These are phyloP conservation scores for Tinea pellionella DNA, from an alignment of 2,888 invertebrate genomes.

Conservation along the genomic window DNA sequence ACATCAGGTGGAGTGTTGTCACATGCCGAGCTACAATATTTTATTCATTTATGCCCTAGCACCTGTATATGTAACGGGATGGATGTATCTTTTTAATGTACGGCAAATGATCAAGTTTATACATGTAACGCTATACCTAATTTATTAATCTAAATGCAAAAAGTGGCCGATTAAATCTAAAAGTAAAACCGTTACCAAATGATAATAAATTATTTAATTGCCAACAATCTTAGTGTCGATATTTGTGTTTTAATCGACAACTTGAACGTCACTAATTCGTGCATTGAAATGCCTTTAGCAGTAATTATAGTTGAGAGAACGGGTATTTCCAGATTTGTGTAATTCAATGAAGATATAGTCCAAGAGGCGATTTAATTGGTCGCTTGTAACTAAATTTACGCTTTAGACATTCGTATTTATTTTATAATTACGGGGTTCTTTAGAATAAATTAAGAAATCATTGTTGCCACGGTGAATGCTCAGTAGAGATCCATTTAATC, in stretches of 20 bases:
- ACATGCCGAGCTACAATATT: too few relatives aligned
- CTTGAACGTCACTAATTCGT: background rate
- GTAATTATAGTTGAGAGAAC: constrained; percentile 34
- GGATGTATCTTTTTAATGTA: too few relatives aligned
- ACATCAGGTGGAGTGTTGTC: too few relatives aligned
- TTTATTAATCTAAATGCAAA: too few relatives aligned
- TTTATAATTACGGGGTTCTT: background rate
- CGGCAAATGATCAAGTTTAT: too few relatives aligned
- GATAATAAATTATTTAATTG: background rate
- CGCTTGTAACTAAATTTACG: constrained; percentile 24
- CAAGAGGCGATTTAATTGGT: constrained; percentile 26
- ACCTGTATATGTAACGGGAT: too few relatives aligned
- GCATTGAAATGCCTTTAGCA: constrained; percentile 34
- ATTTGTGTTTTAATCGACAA: background rate
- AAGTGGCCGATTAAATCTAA: too few relatives aligned
- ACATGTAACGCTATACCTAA: too few relatives aligned
- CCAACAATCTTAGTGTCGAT: background rate
- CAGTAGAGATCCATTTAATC: too few relatives aligned
- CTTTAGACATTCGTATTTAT: constrained; percentile 13
- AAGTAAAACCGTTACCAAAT: background rate
- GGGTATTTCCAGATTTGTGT: constrained; percentile 30
- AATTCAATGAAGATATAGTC: constrained; percentile 25
- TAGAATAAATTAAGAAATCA: too few relatives aligned
- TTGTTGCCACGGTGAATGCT: background rate
- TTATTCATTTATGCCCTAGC: too few relatives aligned